phyloP scores from a whole-genome alignment of 2,888 invertebrate genomes.

The Meteorus colon region DNA sequence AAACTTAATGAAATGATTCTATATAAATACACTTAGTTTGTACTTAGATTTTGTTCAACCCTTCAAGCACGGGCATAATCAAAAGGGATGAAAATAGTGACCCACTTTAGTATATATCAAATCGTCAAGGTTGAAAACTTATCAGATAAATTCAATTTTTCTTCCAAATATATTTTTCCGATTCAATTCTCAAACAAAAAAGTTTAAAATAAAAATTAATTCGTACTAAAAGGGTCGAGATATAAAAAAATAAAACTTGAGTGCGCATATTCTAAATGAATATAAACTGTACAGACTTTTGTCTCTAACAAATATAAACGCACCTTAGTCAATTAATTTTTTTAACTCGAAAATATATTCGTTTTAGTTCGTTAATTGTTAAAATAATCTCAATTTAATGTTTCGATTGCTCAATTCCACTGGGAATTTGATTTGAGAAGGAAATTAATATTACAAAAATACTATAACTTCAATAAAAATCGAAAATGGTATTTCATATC shows the following conservation, averaged over 20 bases:
- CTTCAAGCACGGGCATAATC: background rate
- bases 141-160: background rate
- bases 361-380: background rate
- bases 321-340: background rate
- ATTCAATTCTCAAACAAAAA: background rate
- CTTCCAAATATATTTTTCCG: background rate
- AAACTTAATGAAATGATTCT: constrained; percentile 30
- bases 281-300: background rate
- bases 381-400: background rate
- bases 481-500: background rate
- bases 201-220: background rate
- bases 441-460: background rate
- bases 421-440: background rate
- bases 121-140: background rate
- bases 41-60: constrained; percentile 47
- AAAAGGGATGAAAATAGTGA: background rate
- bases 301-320: background rate
- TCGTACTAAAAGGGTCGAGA: background rate
- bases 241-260: background rate
- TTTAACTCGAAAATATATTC: background rate
- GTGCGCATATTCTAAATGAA: background rate
- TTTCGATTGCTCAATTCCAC: background rate
- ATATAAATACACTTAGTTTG: constrained; percentile 46
- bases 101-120: background rate
- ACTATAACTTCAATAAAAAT: background rate